A percentile compares a stretch with the other conserved stretches of the same genome.
Evolutionary conservation across 2,888 invertebrate genomes (phyloP).

Genomic region (Beris chalybata): DNA sequence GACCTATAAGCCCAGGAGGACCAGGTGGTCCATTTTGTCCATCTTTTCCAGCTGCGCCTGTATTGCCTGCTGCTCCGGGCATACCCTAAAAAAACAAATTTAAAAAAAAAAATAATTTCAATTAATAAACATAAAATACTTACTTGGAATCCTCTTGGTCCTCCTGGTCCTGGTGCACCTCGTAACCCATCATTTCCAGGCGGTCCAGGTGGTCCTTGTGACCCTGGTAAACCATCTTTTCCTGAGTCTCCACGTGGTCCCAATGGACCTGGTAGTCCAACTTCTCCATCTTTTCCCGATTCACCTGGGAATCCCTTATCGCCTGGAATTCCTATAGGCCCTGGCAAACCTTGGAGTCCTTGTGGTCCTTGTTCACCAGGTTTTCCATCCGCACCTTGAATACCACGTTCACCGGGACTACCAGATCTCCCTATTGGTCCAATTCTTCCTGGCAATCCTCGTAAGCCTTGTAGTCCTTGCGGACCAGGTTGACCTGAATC

Average conservation of each 20-base stretch:
- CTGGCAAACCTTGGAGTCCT: conserved; percentile 78
- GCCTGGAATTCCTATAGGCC: conserved; percentile 73
- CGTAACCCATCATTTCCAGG: conserved; percentile 73
- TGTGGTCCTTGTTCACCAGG: conserved; percentile 80
- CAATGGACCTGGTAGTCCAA: conserved; percentile 71
- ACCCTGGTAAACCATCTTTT: conserved; percentile 75
- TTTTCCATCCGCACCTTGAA: conserved; percentile 82
- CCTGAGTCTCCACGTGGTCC: conserved; percentile 81
- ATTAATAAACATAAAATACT: conserved; percentile 36
- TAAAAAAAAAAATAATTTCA: neutral
- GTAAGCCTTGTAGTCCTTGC: conserved; percentile 62
- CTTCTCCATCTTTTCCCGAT: conserved; percentile 73
- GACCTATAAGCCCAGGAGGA: conserved; percentile 63
- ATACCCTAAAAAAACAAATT: conserved; percentile 60
- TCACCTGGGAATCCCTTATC: conserved; percentile 67
- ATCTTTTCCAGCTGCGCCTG: conserved; percentile 78
- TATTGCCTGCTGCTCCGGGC: conserved; percentile 72
- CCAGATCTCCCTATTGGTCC: conserved; percentile 73
- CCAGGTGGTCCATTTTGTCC: conserved; percentile 75
- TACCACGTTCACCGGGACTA: conserved; percentile 70
- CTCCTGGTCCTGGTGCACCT: conserved; percentile 75
- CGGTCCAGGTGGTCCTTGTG: conserved; percentile 72
- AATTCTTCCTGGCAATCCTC: conserved; percentile 68
- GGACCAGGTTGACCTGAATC: conserved; percentile 64
- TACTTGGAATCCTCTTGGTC: conserved; percentile 80